phyloP scores from a whole-genome alignment of 2,113 vertebrate species.

The Brachypteracias leptosomus region DNA sequence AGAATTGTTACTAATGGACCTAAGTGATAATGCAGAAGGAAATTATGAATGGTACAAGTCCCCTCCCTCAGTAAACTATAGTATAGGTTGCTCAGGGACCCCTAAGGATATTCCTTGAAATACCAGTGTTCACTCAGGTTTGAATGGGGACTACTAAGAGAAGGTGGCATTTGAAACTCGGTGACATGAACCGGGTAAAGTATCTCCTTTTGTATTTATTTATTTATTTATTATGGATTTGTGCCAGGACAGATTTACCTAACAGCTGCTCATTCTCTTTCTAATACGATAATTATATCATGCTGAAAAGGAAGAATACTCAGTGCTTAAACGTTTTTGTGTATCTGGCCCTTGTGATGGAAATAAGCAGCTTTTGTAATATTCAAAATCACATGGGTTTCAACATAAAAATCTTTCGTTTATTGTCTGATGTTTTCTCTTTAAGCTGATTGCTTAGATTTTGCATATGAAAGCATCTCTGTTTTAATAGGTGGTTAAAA shows the following conservation, averaged over 20 bases:
- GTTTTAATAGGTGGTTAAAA: conserved; percentile 9
- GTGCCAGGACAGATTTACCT: neutral
- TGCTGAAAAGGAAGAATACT: neutral
- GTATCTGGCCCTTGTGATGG: conserved; percentile 9
- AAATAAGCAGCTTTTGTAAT: conserved; percentile 38
- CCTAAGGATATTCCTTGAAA: neutral
- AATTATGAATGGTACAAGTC: neutral
- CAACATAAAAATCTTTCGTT: neutral
- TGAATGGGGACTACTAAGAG: neutral
- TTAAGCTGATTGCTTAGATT: conserved; percentile 16
- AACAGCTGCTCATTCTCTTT: conserved; percentile 2
- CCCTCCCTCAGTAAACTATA: neutral
- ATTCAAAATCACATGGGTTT: neutral
- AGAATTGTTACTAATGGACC: neutral
- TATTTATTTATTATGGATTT: neutral
- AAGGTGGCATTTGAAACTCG: neutral
- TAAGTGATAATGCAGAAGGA: neutral
- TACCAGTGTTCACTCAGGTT: neutral
- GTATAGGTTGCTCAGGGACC: neutral
- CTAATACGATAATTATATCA: conserved; percentile 27
- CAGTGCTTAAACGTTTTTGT: neutral
- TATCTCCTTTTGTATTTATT: neutral
- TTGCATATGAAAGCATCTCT: neutral
- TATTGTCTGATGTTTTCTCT: conserved; percentile 6
- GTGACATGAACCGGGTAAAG: neutral